These are phyloP conservation scores for Acanthiza pusilla DNA, from an alignment of 2,797 vertebrate genomes.

Conservation along the genomic window DNA sequence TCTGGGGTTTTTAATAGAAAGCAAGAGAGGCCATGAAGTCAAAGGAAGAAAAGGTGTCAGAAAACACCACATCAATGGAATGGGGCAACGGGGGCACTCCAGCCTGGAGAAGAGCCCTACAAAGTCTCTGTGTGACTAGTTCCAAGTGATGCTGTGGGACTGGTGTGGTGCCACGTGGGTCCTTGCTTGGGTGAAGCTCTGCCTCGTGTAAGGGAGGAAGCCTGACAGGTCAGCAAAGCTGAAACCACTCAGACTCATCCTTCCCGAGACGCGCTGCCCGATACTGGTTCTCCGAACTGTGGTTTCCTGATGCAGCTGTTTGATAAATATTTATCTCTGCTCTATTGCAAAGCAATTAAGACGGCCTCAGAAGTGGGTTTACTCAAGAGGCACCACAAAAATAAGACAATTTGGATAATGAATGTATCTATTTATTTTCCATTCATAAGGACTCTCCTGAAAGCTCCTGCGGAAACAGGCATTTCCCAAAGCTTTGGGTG, in stretches of 20 bases:
- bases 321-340: constrained; percentile 65
- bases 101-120: background rate
- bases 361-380: constrained; percentile 51
- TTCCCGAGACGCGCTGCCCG: background rate
- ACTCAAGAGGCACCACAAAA: constrained; percentile 51
- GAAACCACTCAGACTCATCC: constrained; percentile 50
- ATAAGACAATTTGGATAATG: constrained; percentile 34
- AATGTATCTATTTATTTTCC: constrained; percentile 40
- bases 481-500: background rate
- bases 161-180: background rate
- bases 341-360: constrained; percentile 53
- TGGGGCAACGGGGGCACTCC: rapidly evolving
- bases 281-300: constrained; percentile 16
- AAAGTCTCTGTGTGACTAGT: background rate
- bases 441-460: background rate
- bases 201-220: constrained; percentile 14
- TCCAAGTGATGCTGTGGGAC: background rate
- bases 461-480: constrained; percentile 16
- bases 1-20: constrained; percentile 60
- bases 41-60: constrained; percentile 42
- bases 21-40: background rate
- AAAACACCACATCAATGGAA: background rate
- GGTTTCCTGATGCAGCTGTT: constrained; percentile 62
- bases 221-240: constrained; percentile 19
- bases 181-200: background rate